These are phyloP conservation scores for Azorinus chamasolen DNA, from an alignment of 2,888 invertebrate species.

Conservation along the genomic window DNA sequence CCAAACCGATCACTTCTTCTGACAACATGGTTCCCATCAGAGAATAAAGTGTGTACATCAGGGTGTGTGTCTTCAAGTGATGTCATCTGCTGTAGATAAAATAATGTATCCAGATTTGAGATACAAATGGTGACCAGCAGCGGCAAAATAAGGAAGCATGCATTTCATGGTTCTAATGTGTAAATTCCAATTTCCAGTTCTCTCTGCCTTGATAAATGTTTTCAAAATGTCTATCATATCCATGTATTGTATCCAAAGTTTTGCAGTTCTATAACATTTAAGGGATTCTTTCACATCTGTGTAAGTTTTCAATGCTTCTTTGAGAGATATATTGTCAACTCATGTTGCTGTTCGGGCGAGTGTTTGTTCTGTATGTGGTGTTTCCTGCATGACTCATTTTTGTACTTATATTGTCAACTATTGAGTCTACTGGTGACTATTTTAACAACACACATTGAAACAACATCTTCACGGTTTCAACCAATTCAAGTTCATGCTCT, in stretches of 20 bases:
- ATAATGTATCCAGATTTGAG: slow-evolving; percentile 52
- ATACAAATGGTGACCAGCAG: slow-evolving; percentile 27
- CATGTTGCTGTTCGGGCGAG: no score
- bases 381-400: no score
- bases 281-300: neutral
- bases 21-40: slow-evolving; percentile 28
- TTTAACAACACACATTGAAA: slow-evolving; percentile 7
- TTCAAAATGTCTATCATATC: slow-evolving; percentile 64
- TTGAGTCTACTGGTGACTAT: neutral
- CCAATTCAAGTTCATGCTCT: slow-evolving; percentile 1
- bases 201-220: slow-evolving; percentile 64
- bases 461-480: neutral
- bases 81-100: slow-evolving; percentile 54
- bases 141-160: slow-evolving; percentile 44
- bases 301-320: slow-evolving; percentile 5
- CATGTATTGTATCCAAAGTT: slow-evolving; percentile 66
- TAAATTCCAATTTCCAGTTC: slow-evolving; percentile 44
- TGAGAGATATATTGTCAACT: slow-evolving; percentile 1
- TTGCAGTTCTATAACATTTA: slow-evolving; percentile 9
- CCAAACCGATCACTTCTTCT: slow-evolving; percentile 18
- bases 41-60: slow-evolving; percentile 12
- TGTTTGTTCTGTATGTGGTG: no score
- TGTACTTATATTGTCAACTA: neutral
- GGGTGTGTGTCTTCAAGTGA: neutral
- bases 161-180: neutral